A percentile compares a stretch with the other conserved stretches of the same genome.
These are phyloP conservation scores for Mustela lutreola DNA, from an alignment of 2,113 vertebrate genomes.

Conservation along the genomic window DNA sequence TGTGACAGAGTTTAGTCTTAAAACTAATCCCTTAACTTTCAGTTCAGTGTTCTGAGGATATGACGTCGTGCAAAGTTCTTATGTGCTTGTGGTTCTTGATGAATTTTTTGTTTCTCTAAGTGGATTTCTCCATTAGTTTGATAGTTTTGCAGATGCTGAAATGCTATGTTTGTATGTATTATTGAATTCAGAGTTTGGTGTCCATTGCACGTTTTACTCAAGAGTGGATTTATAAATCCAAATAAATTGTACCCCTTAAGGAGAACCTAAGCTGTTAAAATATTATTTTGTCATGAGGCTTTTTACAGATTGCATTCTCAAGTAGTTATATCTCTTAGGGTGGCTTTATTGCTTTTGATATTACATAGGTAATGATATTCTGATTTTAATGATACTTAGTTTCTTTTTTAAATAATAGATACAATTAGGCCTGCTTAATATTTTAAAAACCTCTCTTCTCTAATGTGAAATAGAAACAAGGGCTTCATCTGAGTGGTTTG, in stretches of 20 bases:
- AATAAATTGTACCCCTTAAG: conserved; percentile 50
- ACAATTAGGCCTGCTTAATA: background rate
- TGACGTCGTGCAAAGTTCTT: background rate
- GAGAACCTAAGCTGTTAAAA: conserved; percentile 44
- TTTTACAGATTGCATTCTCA: conserved; percentile 15
- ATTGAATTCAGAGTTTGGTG: conserved; percentile 22
- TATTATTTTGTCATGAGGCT: conserved; percentile 22
- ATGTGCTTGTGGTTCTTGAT: background rate
- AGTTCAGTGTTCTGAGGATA: background rate
- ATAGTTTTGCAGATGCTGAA: background rate
- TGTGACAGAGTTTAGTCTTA: conserved; percentile 7
- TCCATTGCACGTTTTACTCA: background rate
- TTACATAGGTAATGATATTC: background rate
- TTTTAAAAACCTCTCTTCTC: background rate
- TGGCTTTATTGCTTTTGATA: conserved; percentile 28
- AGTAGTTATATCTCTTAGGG: background rate
- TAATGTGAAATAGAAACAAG: background rate
- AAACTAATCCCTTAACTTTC: conserved; percentile 8
- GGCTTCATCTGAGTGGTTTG: background rate
- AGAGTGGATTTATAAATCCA: conserved; percentile 28
- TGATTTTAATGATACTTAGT: conserved; percentile 53
- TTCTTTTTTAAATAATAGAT: background rate
- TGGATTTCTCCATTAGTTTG: background rate
- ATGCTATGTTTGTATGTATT: background rate
- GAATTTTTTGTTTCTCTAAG: conserved; percentile 11